Evolutionary conservation across 2,113 vertebrate genomes (phyloP), one percentile per base, ranked within the genome.

Genomic region (Picathartes gymnocephalus): DNA sequence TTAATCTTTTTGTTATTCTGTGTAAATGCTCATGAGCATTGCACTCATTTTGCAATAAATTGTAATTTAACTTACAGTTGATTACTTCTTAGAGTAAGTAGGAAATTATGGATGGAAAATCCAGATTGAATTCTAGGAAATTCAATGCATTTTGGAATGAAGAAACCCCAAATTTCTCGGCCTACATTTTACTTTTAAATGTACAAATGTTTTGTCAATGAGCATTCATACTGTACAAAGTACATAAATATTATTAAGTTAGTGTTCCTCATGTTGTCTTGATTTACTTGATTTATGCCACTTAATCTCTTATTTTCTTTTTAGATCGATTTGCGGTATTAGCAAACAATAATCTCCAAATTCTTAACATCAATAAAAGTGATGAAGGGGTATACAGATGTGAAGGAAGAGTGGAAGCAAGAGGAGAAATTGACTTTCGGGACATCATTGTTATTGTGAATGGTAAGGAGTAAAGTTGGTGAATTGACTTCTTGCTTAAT

Each of bases 321-420:
- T 45, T 97, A 99, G 99, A 97, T 97, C 98, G 99, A 92, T 99
- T 98, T 94, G 98, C 98, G 37, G 89, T 99, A 95, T 97, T 99
- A 96, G 93, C 98, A 71, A 99, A 99, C 97, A 99, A 99, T 98
- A 99, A 99, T 97, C 98, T 99, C 21, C 99, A 99, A 97, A 98
- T 99, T 97, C 98, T 98, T 86, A 98, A 98, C 90, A 99, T 99
- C 96, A 99, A 97, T 97, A 99, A 99, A 97, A 99, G 98, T 14
- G 99, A 99, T 86, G 99, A 99, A 98, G 99, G 99, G 28, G 98
- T 99, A 93, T 99, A 99, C 95, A 98, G 99, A 86, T 99, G 99
- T 70, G 99, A 99, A 97, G 99, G 99, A 87, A 98, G 99, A 97
- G 99, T 99, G 45, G 99, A 99, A 96, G 99, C 99, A 17, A 98